Evolutionary conservation across 2,888 invertebrate species (phyloP).

Genomic region (Sarcophaga caerulescens): DNA sequence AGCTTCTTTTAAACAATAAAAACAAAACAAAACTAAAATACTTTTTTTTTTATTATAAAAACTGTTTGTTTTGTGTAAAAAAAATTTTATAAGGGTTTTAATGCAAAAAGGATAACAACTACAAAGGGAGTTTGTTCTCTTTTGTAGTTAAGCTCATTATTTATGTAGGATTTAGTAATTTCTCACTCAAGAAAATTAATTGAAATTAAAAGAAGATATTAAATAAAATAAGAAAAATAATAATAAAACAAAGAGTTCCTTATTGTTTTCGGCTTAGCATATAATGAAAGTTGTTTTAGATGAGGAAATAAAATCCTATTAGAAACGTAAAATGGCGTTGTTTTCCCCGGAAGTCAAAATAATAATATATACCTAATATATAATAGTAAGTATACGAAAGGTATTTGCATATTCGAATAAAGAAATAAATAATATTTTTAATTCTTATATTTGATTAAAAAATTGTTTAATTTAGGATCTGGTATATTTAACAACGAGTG

Average conservation of each 20-base stretch:
- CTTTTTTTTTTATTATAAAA: slow-evolving; percentile 29
- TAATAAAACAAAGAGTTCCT: slow-evolving; percentile 34
- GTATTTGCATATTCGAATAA: no score
- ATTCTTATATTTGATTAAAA: no score
- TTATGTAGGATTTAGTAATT: slow-evolving; percentile 26
- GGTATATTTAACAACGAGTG: no score
- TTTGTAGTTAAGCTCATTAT: slow-evolving; percentile 45
- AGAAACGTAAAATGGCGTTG: no score
- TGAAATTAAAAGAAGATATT: slow-evolving; percentile 3
- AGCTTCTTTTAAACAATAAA: slow-evolving; percentile 70
- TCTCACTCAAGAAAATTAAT: slow-evolving; percentile 38
- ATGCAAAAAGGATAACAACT: not conserved
- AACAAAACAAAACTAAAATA: slow-evolving; percentile 42
- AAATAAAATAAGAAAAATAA: not conserved
- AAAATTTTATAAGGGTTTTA: not conserved
- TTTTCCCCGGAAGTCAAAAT: no score
- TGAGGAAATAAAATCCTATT: not conserved
- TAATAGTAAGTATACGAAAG: no score
- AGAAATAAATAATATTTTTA: no score
- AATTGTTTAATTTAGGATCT: no score
- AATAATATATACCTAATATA: no score
- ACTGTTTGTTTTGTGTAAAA: slow-evolving; percentile 10
- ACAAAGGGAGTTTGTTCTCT: not conserved
- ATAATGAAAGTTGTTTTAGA: not conserved
- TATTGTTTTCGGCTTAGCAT: not conserved